Evolutionary conservation across 2,888 invertebrate genomes (phyloP), one percentile per base, ranked within the genome.

Genomic region (Acanthococcus lagerstroemiae): DNA sequence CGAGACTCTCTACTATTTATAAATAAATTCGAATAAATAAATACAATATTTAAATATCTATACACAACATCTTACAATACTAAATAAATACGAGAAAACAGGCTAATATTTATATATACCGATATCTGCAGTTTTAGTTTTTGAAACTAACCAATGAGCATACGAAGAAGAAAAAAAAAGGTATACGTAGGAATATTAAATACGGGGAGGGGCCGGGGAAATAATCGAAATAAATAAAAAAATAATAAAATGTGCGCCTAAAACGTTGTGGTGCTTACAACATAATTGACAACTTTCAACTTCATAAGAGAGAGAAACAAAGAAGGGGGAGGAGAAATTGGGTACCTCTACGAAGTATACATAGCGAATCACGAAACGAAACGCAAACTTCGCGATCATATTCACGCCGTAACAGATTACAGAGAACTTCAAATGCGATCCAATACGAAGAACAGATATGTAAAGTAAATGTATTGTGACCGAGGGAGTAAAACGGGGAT

Each of bases 221-320:
- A n/a, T n/a, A n/a, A n/a, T n/a, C n/a, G n/a, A 37, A 15, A 15
- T 2, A 37, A 37, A 57, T 44, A 30, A 17, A 22, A 58, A 52
- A 54, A 54, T 54, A 54, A 63, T 54, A 25, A 63, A 52, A 63
- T n/a, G 63, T 63, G 63, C 63, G 63, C 30, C 44, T 63, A 54
- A 63, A 63, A 54, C 61, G 30, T 61, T 25, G 50, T 27, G 50
- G 61, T 61, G 61, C 61, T 61, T 61, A 61, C 61, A 61, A 50
- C 50, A 61, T 61, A 61, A 61, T 61, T 61, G 61, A 61, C 61
- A 61, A 24, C 21, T 48, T 48, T 48, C 17, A 48, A 48, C n/a
- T 15, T 37, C 37, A 15, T n/a, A 37, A 9, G 37, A 37, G n/a
- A 37, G n/a, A 37, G 37, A 37, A 37, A n/a, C n/a, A n/a, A 61